Conservation (phyloP, 2,888 invertebrate species). For the Ectropis crepuscularia region DNA sequence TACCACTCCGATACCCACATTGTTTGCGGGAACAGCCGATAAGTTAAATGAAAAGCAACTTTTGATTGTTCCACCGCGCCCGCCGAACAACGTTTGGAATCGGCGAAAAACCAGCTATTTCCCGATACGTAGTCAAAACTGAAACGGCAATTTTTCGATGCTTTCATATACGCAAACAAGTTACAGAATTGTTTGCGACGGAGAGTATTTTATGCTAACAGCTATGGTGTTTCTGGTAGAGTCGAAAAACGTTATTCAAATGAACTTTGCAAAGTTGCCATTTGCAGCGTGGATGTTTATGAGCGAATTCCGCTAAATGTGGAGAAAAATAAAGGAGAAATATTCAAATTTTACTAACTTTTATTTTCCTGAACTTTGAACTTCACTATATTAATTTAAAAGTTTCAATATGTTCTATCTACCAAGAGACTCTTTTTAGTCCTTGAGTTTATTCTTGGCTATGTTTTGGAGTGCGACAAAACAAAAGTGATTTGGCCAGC, state of each 20-base stretch:
- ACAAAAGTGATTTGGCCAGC: too few relatives aligned
- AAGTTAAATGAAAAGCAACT: constrained; percentile 74
- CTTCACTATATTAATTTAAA: constrained; percentile 1
- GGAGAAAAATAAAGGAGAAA: constrained; percentile 14
- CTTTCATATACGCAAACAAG: constrained; percentile 49
- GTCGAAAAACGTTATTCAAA: constrained; percentile 22
- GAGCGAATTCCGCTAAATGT: constrained; percentile 9
- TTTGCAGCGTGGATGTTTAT: constrained; percentile 23
- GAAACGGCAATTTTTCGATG: constrained; percentile 49
- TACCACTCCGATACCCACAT: constrained; percentile 56
- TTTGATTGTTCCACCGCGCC: constrained; percentile 61
- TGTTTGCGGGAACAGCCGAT: constrained; percentile 58
- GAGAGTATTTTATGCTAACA: constrained; percentile 33
- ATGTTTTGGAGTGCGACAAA: too few relatives aligned
- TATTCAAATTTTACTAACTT: constrained; percentile 5
- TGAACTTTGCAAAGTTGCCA: constrained; percentile 21
- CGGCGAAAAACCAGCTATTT: constrained; percentile 42
- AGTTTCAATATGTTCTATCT: not conserved
- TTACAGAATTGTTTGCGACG: constrained; percentile 45
- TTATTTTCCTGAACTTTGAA: not conserved
- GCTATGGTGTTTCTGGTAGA: constrained; percentile 16
- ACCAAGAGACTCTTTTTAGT: not conserved
- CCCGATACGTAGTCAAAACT: constrained; percentile 47
- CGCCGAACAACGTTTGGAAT: constrained; percentile 50
- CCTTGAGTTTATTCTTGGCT: too few relatives aligned